Base-by-base conservation (phyloP, 2,888 invertebrate genomes). In the Allolobophora icterica region DNA sequence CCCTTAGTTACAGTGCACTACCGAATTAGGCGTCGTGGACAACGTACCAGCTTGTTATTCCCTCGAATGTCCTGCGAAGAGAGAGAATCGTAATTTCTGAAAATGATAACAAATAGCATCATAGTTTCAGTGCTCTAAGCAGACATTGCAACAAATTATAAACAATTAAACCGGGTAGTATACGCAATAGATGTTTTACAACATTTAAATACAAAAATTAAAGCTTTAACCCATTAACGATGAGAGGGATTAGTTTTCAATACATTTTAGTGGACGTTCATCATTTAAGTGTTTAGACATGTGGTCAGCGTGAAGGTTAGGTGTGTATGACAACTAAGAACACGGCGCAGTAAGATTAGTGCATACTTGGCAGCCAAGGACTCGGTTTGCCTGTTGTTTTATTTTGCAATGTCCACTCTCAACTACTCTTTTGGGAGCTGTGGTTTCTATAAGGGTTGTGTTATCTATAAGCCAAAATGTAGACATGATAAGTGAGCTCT, bases 11-110 rank as follows among this genome's bases (percentile, higher is more conserved):
- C 71, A 13, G 0, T 71, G 71, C 71, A 30, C 71, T n/a, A 71
- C 71, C 30, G 11, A 71, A 71, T 71, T n/a, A 52, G 71, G 71
- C 8, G 38, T 71, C 71, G 71, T 8, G 6, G 1, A 34, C 21
- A 92, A 94, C 95, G 94, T 93, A 95, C 95, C 92, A 97, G 97
- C 93, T 98, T 98, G 94, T 98, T 97, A 95, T 98, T 99, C 42
- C 96, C 97, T 95, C 97, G 97, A 91, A 98, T 97, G 94, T 98
- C 98, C 93, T 98, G 98, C 0, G 98, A 97, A 90, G 97, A 96
- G 58, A 99, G 96, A 1, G 97, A 97, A n/a, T 97, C 97, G 96
- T 98, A 97, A 94, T 98, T 97, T 93, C 98, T 98, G 96, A 6
- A 96, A 94, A 42, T 40, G 33, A 34, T 15, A 90, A 33, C 3